Conservation (phyloP, 2,888 invertebrate species). For the Eristalis intricaria region DNA sequence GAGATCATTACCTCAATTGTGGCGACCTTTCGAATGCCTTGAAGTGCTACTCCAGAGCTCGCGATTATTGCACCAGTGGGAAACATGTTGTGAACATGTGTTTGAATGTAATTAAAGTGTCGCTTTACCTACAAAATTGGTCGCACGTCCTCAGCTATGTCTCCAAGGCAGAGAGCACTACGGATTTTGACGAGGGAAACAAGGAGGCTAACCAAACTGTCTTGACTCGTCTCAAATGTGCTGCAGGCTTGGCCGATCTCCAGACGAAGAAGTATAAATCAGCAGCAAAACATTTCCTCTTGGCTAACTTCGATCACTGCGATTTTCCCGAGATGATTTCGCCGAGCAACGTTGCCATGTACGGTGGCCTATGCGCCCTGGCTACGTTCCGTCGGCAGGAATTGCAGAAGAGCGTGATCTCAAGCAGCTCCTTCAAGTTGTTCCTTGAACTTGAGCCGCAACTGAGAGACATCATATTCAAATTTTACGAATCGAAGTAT, state of each 20-base stretch:
- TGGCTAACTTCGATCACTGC: slow-evolving; percentile 97
- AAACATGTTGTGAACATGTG: slow-evolving; percentile 99
- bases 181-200: slow-evolving; percentile 90
- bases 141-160: slow-evolving; percentile 98
- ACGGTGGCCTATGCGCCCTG: slow-evolving; percentile 97
- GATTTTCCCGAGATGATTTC: slow-evolving; percentile 98
- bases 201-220: slow-evolving; percentile 90
- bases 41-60: slow-evolving; percentile 97
- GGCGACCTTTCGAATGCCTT: slow-evolving; percentile 98
- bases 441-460: slow-evolving; percentile 99
- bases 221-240: slow-evolving; percentile 94
- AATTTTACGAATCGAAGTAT: slow-evolving; percentile 99
- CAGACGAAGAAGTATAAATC: slow-evolving; percentile 97
- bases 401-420: slow-evolving; percentile 95
- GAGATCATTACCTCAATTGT: slow-evolving; percentile 98
- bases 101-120: slow-evolving; percentile 98
- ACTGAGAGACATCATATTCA: slow-evolving; percentile 97
- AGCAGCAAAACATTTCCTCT: slow-evolving; percentile 96
- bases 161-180: slow-evolving; percentile 96
- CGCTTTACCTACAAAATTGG: slow-evolving; percentile 98
- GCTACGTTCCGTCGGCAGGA: slow-evolving; percentile 98
- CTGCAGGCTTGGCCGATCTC: slow-evolving; percentile 96
- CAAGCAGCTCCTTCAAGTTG: slow-evolving; percentile 96
- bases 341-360: slow-evolving; percentile 97
- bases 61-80: slow-evolving; percentile 99